Conservation (phyloP, 2,113 vertebrate genomes). For the Neodontobutis hainanensis region DNA sequence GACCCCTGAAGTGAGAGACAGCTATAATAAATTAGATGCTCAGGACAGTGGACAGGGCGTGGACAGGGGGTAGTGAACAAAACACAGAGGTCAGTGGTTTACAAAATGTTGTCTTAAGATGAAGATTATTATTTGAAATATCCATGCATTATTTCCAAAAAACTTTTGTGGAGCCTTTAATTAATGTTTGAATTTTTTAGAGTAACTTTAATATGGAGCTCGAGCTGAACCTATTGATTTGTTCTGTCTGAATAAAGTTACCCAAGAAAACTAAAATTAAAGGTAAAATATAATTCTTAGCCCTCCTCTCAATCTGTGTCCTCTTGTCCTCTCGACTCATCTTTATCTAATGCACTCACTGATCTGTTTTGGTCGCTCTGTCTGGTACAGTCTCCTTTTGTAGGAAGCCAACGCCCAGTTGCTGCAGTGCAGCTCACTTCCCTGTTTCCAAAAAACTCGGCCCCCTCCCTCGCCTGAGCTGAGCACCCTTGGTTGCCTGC, state of each 20-base stretch:
- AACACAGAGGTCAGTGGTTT: neutral
- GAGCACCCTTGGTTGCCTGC: slow-evolving; percentile 61
- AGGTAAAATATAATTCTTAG: too few relatives aligned
- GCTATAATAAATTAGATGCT: neutral
- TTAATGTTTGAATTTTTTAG: too few relatives aligned
- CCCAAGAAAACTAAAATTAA: too few relatives aligned
- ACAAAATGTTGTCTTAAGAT: neutral
- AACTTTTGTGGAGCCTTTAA: too few relatives aligned
- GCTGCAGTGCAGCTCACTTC: slow-evolving; percentile 79
- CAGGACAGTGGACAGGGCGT: neutral
- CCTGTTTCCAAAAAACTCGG: slow-evolving; percentile 41
- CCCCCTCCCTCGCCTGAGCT: slow-evolving; percentile 43
- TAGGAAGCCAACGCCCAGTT: slow-evolving; percentile 78
- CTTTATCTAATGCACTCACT: slow-evolving; percentile 9
- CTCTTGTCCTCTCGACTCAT: too few relatives aligned
- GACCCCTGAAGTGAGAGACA: neutral
- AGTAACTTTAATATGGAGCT: too few relatives aligned
- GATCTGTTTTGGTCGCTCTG: slow-evolving; percentile 21
- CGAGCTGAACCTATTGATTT: too few relatives aligned
- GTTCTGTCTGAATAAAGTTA: too few relatives aligned
- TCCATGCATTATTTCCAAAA: too few relatives aligned
- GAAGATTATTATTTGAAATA: too few relatives aligned
- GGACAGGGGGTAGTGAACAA: neutral
- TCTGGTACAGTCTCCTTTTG: slow-evolving; percentile 35
- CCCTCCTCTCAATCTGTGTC: too few relatives aligned